Evolutionary conservation across 2,888 invertebrate genomes (phyloP).

Genomic region (Erebia aethiops): DNA sequence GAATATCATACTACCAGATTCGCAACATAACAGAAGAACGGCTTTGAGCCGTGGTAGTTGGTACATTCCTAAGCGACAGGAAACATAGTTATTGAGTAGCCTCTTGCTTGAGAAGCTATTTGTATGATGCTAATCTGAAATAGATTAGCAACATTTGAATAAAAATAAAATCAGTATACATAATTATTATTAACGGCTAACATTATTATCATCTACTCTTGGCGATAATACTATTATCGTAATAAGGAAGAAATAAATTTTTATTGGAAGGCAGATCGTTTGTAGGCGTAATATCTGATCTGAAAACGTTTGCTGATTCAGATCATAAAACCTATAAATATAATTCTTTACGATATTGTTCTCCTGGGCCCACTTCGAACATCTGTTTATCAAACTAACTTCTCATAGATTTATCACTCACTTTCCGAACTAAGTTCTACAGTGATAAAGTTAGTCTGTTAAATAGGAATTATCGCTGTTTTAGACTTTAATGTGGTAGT

Average conservation of each 20-base stretch:
- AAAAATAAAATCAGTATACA: no score
- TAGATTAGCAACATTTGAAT: no score
- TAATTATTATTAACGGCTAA: background rate
- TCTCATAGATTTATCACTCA: conserved; percentile 44
- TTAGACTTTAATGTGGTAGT: conserved; percentile 22
- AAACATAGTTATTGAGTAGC: no score
- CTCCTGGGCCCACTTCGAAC: conserved; percentile 46
- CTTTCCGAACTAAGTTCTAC: conserved; percentile 31
- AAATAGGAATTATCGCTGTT: conserved; percentile 33
- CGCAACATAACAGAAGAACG: no score
- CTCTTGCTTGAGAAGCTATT: no score
- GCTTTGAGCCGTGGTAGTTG: no score
- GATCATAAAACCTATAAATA: conserved; percentile 40
- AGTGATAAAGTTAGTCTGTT: conserved; percentile 38
- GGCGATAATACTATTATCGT: background rate
- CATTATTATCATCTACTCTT: background rate
- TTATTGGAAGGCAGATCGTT: conserved; percentile 10
- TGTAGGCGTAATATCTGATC: conserved; percentile 6
- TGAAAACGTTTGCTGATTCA: conserved; percentile 32
- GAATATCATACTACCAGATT: no score
- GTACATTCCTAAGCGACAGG: no score
- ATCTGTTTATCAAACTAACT: conserved; percentile 47
- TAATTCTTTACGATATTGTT: conserved; percentile 45
- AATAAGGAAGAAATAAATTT: background rate
- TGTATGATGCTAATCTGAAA: no score